A percentile compares a stretch with the other conserved stretches of the same genome.
phyloP scores from a whole-genome alignment of 37 sponge, comb jelly and placozoan species.

The Oopsacas minuta region DNA sequence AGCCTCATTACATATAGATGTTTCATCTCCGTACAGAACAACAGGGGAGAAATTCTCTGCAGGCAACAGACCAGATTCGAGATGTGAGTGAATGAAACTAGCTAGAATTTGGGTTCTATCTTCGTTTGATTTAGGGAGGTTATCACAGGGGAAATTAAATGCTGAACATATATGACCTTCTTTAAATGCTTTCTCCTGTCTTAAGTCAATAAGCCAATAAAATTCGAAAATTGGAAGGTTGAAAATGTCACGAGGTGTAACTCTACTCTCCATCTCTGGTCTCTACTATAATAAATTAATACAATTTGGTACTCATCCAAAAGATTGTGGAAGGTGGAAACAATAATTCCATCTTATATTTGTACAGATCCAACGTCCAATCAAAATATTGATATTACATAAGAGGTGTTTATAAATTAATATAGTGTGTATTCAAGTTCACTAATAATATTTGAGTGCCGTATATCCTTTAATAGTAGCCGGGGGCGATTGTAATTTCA shows the following conservation, averaged over 20 bases:
- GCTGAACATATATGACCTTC: slow-evolving; percentile 42
- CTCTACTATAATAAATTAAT: not conserved
- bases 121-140: slow-evolving; percentile 19
- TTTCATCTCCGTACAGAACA: slow-evolving; percentile 40
- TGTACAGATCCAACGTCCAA: no score
- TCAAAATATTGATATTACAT: no score
- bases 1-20: slow-evolving; percentile 16
- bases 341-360: no score
- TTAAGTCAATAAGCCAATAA: slow-evolving; percentile 45
- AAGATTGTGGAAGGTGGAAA: no score
- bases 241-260: slow-evolving; percentile 37
- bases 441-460: no score
- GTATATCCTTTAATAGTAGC: no score
- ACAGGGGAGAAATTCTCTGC: slow-evolving; percentile 52
- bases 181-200: slow-evolving; percentile 22
- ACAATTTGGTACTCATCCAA: no score
- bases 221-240: slow-evolving; percentile 63
- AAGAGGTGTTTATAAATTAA: no score
- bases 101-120: slow-evolving; percentile 27
- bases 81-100: slow-evolving; percentile 24
- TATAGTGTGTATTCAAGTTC: no score
- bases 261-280: not conserved
- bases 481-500: no score
- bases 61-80: slow-evolving; percentile 25
- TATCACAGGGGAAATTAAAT: slow-evolving; percentile 36